Conservation (phyloP, 2,797 vertebrate species). For the Channallabes apus region DNA sequence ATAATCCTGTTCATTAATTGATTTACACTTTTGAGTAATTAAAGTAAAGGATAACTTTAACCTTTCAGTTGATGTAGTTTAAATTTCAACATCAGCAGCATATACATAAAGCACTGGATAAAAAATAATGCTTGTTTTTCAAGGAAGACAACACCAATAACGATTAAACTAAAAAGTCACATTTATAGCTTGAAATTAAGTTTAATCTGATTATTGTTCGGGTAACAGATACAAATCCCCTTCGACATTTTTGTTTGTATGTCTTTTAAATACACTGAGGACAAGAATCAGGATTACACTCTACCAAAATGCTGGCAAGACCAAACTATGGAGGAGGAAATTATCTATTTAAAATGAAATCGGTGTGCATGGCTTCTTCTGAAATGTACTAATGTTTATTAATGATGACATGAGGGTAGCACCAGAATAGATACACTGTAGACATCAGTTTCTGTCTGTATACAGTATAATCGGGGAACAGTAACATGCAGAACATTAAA, state of each 20-base stretch:
- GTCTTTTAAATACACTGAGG: background rate
- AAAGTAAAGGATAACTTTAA: background rate
- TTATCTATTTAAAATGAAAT: too few species aligned
- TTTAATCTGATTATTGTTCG: background rate
- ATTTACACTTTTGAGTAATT: background rate
- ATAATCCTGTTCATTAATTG: background rate
- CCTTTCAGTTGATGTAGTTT: background rate
- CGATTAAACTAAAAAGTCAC: background rate
- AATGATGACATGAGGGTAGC: too few species aligned
- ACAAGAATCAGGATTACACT: background rate
- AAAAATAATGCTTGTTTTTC: background rate
- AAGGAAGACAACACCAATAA: background rate
- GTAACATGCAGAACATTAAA: too few species aligned
- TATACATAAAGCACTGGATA: background rate
- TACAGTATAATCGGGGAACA: too few species aligned
- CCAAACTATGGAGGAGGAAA: too few species aligned
- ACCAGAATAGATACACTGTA: too few species aligned
- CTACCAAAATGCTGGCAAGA: too few species aligned
- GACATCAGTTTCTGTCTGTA: too few species aligned
- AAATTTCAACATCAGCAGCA: background rate
- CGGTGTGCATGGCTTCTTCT: too few species aligned
- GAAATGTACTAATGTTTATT: too few species aligned
- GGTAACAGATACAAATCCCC: background rate
- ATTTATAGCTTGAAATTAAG: background rate
- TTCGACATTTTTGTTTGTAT: background rate